Conservation (phyloP, 1,140 invertebrate species). For the Drosophila yakuba region DNA sequence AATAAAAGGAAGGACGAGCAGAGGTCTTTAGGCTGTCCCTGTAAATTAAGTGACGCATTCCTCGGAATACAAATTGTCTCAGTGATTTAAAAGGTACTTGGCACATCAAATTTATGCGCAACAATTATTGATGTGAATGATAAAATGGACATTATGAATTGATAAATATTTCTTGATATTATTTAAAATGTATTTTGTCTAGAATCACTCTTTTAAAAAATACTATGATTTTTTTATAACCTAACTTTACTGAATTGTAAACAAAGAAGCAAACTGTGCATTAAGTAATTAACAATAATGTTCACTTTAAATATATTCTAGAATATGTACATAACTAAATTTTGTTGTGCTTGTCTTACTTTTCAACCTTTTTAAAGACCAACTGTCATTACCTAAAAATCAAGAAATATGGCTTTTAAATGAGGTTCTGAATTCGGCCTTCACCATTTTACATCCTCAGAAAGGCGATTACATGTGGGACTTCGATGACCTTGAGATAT, state of each 20-base stretch:
- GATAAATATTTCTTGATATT: background rate
- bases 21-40: conserved; percentile 5
- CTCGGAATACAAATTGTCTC: conserved; percentile 9
- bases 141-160: too few species aligned
- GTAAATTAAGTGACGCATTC: conserved; percentile 24
- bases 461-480: conserved; percentile 13
- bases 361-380: background rate
- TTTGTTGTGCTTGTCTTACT: too few species aligned
- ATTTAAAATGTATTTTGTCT: too few species aligned
- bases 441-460: conserved; percentile 1
- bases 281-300: too few species aligned
- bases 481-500: conserved; percentile 37
- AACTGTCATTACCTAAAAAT: background rate
- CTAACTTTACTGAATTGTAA: too few species aligned
- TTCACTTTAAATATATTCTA: too few species aligned
- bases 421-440: background rate
- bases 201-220: too few species aligned
- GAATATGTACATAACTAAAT: too few species aligned
- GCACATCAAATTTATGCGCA: background rate
- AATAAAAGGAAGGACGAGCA: conserved; percentile 15
- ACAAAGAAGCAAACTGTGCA: too few species aligned
- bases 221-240: too few species aligned
- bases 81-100: conserved; percentile 16
- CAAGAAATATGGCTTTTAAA: background rate
- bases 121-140: background rate